Percentiles rank a stretch among this genome's conserved stretches.
Evolutionary conservation across 1,140 invertebrate species (phyloP).

Genomic region (Araneus ventricosus): DNA sequence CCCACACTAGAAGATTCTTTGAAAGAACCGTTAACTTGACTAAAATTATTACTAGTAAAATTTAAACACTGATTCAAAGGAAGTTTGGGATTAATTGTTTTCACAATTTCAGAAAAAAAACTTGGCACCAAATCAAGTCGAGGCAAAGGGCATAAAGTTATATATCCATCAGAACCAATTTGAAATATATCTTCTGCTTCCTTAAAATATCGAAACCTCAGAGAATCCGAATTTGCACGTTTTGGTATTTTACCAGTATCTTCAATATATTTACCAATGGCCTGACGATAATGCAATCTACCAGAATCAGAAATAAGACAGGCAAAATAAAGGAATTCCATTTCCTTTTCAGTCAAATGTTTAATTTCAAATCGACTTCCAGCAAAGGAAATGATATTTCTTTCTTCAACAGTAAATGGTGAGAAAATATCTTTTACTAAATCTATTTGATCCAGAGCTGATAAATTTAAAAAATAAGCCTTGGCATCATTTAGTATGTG

Average conservation of each 20-base stretch:
- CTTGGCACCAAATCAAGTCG: background rate
- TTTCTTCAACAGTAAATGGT: background rate
- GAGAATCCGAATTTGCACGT: background rate
- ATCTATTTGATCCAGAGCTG: background rate
- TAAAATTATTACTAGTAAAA: no score
- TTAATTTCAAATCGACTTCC: background rate
- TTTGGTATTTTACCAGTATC: background rate
- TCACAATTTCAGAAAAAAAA: background rate
- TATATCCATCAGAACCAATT: background rate
- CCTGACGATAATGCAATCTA: background rate
- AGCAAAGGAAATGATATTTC: background rate
- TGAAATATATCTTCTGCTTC: background rate
- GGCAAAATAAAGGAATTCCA: background rate
- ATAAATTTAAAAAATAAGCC: background rate
- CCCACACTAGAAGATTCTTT: no score
- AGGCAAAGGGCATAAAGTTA: background rate
- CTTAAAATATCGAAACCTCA: background rate
- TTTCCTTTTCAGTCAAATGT: background rate
- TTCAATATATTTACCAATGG: background rate
- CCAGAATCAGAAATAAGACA: background rate
- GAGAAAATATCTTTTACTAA: background rate
- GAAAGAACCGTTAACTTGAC: no score
- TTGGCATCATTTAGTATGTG: background rate
- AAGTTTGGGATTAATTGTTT: background rate
- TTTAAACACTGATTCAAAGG: background rate